A percentile compares a stretch with the other conserved stretches of the same genome.
Evolutionary conservation across 92 coral and sea anemone species (phyloP).

Genomic region (Diadumene lineata): DNA sequence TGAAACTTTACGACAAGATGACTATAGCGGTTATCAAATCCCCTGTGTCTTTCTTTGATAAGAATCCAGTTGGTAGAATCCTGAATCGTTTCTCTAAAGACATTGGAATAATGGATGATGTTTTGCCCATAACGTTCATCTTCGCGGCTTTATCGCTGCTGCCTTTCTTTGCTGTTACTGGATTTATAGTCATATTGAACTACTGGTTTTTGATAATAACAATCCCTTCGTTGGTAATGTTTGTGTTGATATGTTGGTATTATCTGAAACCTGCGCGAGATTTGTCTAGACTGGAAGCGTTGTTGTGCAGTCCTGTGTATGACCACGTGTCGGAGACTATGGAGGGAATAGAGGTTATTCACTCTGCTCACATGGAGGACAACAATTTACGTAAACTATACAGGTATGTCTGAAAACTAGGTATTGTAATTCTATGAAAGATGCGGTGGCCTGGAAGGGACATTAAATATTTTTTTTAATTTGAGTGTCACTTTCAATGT

Average conservation of each 20-base stretch:
- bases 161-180: background rate
- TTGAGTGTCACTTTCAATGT: too few relatives aligned
- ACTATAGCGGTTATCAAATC: constrained; percentile 40
- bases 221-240: background rate
- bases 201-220: background rate
- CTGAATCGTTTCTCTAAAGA: constrained; percentile 35
- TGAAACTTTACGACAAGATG: constrained; percentile 51
- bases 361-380: constrained; percentile 34
- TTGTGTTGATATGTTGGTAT: constrained; percentile 17
- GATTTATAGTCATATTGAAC: constrained; percentile 1
- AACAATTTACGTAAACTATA: constrained; percentile 7
- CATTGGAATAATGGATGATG: constrained; percentile 28
- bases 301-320: constrained; percentile 60
- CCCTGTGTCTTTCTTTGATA: constrained; percentile 49
- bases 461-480: too few relatives aligned
- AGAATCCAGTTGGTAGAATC: constrained; percentile 50
- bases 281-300: constrained; percentile 63
- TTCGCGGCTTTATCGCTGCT: background rate
- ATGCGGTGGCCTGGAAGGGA: constrained; percentile 15
- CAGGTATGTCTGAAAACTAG: background rate
- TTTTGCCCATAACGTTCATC: background rate
- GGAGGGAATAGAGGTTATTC: constrained; percentile 58
- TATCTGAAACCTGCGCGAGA: constrained; percentile 58
- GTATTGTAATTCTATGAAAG: background rate
- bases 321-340: constrained; percentile 61